phyloP scores from a whole-genome alignment of 2,113 vertebrate species.

The Antechinus flavipes region DNA sequence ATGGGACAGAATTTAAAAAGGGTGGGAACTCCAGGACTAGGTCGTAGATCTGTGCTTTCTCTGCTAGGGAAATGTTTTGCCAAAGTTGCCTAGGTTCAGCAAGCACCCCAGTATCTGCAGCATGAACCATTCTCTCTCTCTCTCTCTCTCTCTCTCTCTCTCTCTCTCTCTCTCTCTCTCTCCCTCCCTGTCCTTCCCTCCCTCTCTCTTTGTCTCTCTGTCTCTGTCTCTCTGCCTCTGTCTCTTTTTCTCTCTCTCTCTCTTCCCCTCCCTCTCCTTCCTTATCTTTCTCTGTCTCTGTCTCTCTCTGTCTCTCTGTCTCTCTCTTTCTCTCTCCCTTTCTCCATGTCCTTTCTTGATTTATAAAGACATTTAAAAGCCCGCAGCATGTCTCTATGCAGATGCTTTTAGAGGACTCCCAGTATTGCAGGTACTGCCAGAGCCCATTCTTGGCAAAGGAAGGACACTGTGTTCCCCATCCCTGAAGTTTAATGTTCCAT shows the following conservation, averaged over 20 bases:
- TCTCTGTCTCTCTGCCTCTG: too few species aligned
- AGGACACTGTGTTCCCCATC: not conserved
- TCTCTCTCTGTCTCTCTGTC: too few species aligned
- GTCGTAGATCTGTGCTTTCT: accelerated
- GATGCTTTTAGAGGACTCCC: not conserved
- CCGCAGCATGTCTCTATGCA: not conserved
- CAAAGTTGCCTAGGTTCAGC: not conserved
- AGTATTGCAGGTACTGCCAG: not conserved
- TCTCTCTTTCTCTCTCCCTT: accelerated
- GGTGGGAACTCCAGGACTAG: not conserved
- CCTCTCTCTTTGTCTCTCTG: too few species aligned
- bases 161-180: too few species aligned
- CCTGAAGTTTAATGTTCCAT: not conserved
- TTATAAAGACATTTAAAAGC: not conserved
- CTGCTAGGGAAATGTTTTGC: not conserved
- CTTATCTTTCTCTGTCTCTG: too few species aligned
- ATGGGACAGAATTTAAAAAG: not conserved
- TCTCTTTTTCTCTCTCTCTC: too few species aligned
- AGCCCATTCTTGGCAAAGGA: not conserved
- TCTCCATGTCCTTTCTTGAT: not conserved
- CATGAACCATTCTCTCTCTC: not conserved
- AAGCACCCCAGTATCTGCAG: accelerated
- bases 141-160: too few species aligned
- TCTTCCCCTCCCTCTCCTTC: too few species aligned
- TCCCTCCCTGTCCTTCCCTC: too few species aligned